phyloP scores from a whole-genome alignment of 2,888 invertebrate species.

The Conistra vaccinii region DNA sequence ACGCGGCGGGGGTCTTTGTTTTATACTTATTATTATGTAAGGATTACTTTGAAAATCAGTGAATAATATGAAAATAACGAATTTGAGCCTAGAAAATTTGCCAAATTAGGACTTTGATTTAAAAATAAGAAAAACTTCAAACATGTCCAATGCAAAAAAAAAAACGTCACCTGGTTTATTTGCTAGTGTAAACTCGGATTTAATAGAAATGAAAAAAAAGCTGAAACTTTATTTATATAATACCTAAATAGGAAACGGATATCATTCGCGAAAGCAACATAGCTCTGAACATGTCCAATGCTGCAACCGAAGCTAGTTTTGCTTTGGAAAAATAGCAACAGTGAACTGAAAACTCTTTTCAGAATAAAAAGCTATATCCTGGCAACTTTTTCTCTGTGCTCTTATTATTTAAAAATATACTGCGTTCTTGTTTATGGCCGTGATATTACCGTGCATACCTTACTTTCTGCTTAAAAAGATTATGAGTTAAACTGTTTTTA shows the following conservation, averaged over 20 bases:
- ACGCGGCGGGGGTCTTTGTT: no score
- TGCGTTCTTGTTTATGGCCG: conserved; percentile 19
- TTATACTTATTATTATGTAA: no score
- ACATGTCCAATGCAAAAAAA: neutral
- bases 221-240: neutral
- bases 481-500: neutral
- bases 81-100: neutral
- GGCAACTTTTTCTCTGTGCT: conserved; percentile 27
- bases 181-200: neutral
- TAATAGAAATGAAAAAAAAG: neutral
- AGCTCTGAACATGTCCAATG: conserved; percentile 22
- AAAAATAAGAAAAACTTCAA: neutral
- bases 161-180: neutral
- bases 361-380: conserved; percentile 45
- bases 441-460: conserved; percentile 18
- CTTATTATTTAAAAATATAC: conserved; percentile 43
- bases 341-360: conserved; percentile 50
- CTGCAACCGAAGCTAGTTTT: conserved; percentile 33
- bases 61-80: neutral
- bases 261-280: conserved; percentile 18
- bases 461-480: conserved; percentile 10
- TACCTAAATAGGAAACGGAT: conserved; percentile 29
- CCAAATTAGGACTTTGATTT: neutral
- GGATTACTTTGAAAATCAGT: neutral
- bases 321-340: conserved; percentile 46